These are phyloP conservation scores for Criorhina ranunculi DNA, from an alignment of 2,888 invertebrate genomes.

Conservation along the genomic window DNA sequence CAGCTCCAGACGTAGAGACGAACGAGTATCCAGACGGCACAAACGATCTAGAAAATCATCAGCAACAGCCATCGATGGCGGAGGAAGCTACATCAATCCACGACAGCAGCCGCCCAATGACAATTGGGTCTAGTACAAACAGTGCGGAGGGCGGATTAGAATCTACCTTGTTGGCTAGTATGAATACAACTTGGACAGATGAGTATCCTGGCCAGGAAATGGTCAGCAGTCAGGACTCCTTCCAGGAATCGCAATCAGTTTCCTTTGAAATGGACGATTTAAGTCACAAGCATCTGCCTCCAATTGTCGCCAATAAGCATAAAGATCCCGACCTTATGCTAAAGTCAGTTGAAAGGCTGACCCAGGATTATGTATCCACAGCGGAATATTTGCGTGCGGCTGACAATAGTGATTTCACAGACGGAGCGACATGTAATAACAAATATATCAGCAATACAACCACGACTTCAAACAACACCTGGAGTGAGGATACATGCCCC, in stretches of 20 bases:
- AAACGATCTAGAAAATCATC: slow-evolving; percentile 75
- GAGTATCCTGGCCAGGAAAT: slow-evolving; percentile 62
- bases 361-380: slow-evolving; percentile 88
- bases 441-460: slow-evolving; percentile 79
- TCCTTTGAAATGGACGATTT: slow-evolving; percentile 85
- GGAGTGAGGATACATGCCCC: slow-evolving; percentile 92
- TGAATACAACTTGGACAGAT: slow-evolving; percentile 70
- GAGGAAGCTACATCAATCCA: slow-evolving; percentile 55
- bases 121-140: slow-evolving; percentile 78
- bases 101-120: slow-evolving; percentile 75
- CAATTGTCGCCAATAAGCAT: slow-evolving; percentile 82
- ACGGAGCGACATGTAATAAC: slow-evolving; percentile 42
- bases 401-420: slow-evolving; percentile 76
- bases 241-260: slow-evolving; percentile 67
- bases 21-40: slow-evolving; percentile 75
- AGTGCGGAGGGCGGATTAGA: slow-evolving; percentile 44
- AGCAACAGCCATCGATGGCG: slow-evolving; percentile 54
- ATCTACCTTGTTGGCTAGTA: slow-evolving; percentile 62
- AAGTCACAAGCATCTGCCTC: slow-evolving; percentile 79
- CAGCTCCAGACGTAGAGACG: slow-evolving; percentile 85
- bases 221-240: slow-evolving; percentile 69
- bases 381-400: slow-evolving; percentile 86
- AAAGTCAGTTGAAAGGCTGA: slow-evolving; percentile 88
- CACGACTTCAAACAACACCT: slow-evolving; percentile 86
- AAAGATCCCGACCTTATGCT: slow-evolving; percentile 89